Conservation (phyloP, 1,140 invertebrate genomes). For the Drosophila sucinea region DNA sequence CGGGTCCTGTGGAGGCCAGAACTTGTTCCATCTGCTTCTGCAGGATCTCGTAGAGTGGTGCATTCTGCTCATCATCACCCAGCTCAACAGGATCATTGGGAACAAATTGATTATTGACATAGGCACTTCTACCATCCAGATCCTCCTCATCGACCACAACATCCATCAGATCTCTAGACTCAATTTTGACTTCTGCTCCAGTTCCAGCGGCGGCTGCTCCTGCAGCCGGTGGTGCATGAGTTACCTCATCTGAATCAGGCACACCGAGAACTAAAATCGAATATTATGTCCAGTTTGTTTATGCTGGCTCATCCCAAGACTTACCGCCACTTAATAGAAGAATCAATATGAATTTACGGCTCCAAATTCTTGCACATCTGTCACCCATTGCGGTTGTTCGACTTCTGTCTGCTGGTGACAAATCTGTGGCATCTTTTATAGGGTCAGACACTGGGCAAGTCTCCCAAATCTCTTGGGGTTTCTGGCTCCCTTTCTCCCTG, state of each 20-base stretch:
- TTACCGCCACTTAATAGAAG: slow-evolving; percentile 51
- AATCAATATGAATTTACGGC: slow-evolving; percentile 36
- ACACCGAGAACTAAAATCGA: slow-evolving; percentile 32
- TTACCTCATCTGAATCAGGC: slow-evolving; percentile 25
- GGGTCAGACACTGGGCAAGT: background rate
- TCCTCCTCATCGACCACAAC: slow-evolving; percentile 57
- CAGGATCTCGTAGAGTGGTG: slow-evolving; percentile 71
- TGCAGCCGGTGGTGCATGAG: slow-evolving; percentile 30
- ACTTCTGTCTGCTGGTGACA: slow-evolving; percentile 48
- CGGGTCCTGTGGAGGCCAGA: slow-evolving; percentile 53
- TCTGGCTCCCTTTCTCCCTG: slow-evolving; percentile 19
- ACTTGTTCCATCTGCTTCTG: slow-evolving; percentile 80
- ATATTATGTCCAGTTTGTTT: background rate
- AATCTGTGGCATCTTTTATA: slow-evolving; percentile 62
- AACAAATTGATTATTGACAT: slow-evolving; percentile 77
- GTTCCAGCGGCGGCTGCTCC: slow-evolving; percentile 5
- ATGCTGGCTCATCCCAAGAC: background rate
- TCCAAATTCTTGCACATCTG: slow-evolving; percentile 27
- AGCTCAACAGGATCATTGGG: slow-evolving; percentile 56
- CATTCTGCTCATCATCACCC: slow-evolving; percentile 56
- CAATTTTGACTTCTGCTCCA: slow-evolving; percentile 10
- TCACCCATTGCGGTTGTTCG: slow-evolving; percentile 55
- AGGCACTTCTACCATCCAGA: slow-evolving; percentile 70
- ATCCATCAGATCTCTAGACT: slow-evolving; percentile 48
- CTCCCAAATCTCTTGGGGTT: background rate